phyloP scores from a whole-genome alignment of 2,113 vertebrate genomes.

The Daboia siamensis region DNA sequence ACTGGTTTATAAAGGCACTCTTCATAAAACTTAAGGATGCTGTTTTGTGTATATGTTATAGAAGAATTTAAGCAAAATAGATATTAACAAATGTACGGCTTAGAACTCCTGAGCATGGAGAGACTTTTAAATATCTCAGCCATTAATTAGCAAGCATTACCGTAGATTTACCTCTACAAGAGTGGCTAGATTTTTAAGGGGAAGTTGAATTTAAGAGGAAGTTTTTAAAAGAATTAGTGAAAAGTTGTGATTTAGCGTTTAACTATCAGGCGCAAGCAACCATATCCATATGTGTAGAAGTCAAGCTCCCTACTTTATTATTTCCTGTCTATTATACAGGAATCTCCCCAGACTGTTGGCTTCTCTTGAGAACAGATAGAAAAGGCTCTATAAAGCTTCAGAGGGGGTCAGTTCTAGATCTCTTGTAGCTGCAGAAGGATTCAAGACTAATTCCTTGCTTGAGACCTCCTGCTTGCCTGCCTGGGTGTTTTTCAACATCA shows the following conservation, averaged over 20 bases:
- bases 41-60: not conserved
- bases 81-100: not conserved
- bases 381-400: too few species aligned
- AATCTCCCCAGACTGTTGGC: too few species aligned
- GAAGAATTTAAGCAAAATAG: not conserved
- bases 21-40: not conserved
- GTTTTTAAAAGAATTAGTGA: not conserved
- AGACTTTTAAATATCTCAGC: not conserved
- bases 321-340: too few species aligned
- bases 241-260: not conserved
- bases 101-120: not conserved
- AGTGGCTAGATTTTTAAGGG: not conserved
- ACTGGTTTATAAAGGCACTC: not conserved
- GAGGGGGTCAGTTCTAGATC: too few species aligned
- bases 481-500: too few species aligned
- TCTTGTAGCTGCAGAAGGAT: too few species aligned
- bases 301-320: not conserved
- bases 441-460: too few species aligned
- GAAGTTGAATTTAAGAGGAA: not conserved
- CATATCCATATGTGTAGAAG: not conserved
- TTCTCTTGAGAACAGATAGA: too few species aligned
- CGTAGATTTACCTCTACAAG: not conserved
- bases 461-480: too few species aligned
- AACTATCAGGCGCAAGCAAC: not conserved
- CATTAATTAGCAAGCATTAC: not conserved